Base-by-base conservation (phyloP, 2,113 vertebrate genomes). In the Mormoops blainvillei region DNA sequence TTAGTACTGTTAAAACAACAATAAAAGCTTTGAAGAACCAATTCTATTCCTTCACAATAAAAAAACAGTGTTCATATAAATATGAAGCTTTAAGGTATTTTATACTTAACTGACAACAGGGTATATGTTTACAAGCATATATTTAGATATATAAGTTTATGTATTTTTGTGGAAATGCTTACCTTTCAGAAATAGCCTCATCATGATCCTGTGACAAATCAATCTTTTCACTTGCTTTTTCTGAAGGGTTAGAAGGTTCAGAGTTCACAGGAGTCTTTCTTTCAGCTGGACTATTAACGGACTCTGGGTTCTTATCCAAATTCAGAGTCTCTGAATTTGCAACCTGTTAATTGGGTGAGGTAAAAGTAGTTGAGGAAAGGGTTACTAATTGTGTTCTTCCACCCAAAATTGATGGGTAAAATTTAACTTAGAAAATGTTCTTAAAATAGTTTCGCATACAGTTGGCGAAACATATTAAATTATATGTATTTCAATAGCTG, bases 121-220 rank as follows among this genome's bases (percentile, higher is more conserved):
- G 4, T 58, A 63, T 58, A 41, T 85, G 24, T 77, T 87, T 90
- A 52, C 2, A 77, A 89, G 38, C 11, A 74, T 10, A 65, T 19
- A 61, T 61, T 95, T 85, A 96, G 36, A 81, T 41, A 92, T 61
- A 10, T 54, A 81, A 88, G 4, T 58, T 73, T 65, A 54, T 73
- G n/a, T 18, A 93, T 87, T 89, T 92, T 89, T 92, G 48, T 86
- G 84, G 83, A 84, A 94, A 94, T 43, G 74, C 97, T 38, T 97
- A 98, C 97, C 97, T 98, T 96, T 96, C 92, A 74, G 94, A 94
- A 90, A 96, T 63, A 85, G 90, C 84, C 36, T 94, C 63, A 78
- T 90, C 38, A 74, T 22, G 24, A 63, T 97, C 87, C 18, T 6
- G 4, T 73, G 90, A 87, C 58, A 95, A 94, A 81, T 91, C n/a